Evolutionary conservation across 2,113 vertebrate species (phyloP).

Genomic region (Lasiurus borealis): DNA sequence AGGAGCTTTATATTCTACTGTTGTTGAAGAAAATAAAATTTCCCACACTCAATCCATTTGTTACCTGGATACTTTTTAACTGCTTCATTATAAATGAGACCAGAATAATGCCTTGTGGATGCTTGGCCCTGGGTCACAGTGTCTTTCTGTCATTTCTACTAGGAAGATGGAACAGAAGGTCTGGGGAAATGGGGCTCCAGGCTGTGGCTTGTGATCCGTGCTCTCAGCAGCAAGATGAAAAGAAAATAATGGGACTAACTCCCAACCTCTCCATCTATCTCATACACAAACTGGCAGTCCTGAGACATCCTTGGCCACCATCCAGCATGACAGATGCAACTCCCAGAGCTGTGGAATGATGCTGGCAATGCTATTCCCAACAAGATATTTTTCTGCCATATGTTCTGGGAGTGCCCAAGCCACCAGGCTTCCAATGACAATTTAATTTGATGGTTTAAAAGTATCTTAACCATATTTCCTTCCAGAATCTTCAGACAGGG

Average conservation of each 20-base stretch:
- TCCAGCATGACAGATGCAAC: conserved; percentile 84
- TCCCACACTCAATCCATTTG: neutral
- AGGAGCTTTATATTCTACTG: neutral
- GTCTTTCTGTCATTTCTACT: conserved; percentile 22
- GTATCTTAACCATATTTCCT: conserved; percentile 80
- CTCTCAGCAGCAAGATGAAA: neutral
- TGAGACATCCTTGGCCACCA: conserved; percentile 59
- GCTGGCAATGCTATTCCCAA: conserved; percentile 75
- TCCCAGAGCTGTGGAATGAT: conserved; percentile 46
- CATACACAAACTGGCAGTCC: conserved; percentile 34
- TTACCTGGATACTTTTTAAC: neutral
- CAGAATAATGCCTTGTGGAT: neutral
- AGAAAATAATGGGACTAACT: neutral
- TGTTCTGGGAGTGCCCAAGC: conserved; percentile 84
- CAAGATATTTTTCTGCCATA: conserved; percentile 83
- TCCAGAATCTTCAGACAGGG: conserved; percentile 46
- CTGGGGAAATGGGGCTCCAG: neutral
- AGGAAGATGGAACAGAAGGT: conserved; percentile 13
- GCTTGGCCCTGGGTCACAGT: neutral
- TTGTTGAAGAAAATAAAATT: neutral
- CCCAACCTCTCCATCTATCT: conserved; percentile 52
- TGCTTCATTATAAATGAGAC: neutral
- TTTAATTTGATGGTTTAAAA: conserved; percentile 82
- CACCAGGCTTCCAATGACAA: conserved; percentile 81
- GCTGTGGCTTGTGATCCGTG: neutral